Evolutionary conservation across 2,113 vertebrate species (phyloP), one percentile per base, ranked within the genome.

Genomic region (Nestor notabilis): DNA sequence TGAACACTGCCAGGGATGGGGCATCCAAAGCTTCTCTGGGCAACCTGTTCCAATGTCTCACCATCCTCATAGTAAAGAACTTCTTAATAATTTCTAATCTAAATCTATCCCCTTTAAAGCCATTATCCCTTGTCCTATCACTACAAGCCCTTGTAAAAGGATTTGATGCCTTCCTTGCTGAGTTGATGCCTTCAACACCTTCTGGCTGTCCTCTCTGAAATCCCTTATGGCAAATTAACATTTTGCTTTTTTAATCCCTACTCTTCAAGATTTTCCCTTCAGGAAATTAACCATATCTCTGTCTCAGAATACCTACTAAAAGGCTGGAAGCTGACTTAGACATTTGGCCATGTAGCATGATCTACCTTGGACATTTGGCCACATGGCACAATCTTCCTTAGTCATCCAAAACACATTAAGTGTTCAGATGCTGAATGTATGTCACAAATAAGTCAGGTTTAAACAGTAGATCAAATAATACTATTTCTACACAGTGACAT

Each of bases 381-480:
- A 44, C 1, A 1, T 66, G 28, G 31, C 25, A 9, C 1, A 1
- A 33, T 46, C 31, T 60, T 0, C 71, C 50, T 76, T 68, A 69
- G 46, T 71, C 24, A 41, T 66, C 39, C 31, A 65, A 56, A 95
- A 28, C 44, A 39, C 33, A 44, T 25, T 39, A 31, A 65, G 33
- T 65, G 27, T 47, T 87, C 53, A 77, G 76, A 44, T 1, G 0
- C 35, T 33, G 29, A 83, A 72, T 47, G 25, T 83, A 55, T 83
- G 52, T 94, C 68, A 47, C 41, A 83, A 39, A 50, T 35, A 89
- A 49, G 58, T 53, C 37, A 70, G 64, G 28, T 87, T 96, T 91
- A 81, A 96, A 52, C 24, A 65, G 28, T 31, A 77, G 19, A 65
- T n/a, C 6, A 80, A 65, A 77, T 79, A 50, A 50, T 60, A 28